Conservation (phyloP, 2,113 vertebrate genomes). For the Grammomys surdaster region DNA sequence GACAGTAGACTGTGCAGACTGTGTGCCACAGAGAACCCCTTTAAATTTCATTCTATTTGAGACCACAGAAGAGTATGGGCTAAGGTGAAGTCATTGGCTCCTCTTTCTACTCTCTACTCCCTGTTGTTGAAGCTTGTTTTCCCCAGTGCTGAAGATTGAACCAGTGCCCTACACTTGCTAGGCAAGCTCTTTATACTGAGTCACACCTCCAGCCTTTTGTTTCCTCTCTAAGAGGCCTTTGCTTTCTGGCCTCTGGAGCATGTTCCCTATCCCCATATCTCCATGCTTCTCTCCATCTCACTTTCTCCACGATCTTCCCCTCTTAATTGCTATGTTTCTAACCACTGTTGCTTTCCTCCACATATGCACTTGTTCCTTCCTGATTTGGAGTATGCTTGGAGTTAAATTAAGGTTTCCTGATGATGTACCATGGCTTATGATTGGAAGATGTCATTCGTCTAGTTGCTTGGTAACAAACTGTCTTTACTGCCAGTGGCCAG, state of each 20-base stretch:
- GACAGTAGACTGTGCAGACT: not conserved
- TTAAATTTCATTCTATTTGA: not conserved
- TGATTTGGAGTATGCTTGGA: not conserved
- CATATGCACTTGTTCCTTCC: not conserved
- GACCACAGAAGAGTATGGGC: not conserved
- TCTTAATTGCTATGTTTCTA: not conserved
- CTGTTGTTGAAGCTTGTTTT: not conserved
- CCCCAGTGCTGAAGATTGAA: not conserved
- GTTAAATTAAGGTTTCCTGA: not conserved
- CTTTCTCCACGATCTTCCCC: rapidly evolving
- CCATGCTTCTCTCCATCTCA: too few species aligned
- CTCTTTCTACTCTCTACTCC: not conserved
- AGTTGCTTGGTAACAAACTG: not conserved
- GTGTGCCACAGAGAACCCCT: not conserved
- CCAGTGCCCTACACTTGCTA: not conserved
- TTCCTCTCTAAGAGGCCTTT: not conserved
- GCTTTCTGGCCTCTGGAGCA: not conserved
- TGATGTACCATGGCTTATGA: not conserved
- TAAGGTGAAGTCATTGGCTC: not conserved
- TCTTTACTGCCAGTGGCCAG: not conserved
- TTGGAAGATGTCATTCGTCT: not conserved
- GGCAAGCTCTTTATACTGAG: not conserved
- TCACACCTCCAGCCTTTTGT: not conserved
- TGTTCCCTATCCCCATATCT: not conserved
- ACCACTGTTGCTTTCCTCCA: not conserved